Base-by-base conservation (phyloP, 2,113 vertebrate species). In the Centropus bengalensis region DNA sequence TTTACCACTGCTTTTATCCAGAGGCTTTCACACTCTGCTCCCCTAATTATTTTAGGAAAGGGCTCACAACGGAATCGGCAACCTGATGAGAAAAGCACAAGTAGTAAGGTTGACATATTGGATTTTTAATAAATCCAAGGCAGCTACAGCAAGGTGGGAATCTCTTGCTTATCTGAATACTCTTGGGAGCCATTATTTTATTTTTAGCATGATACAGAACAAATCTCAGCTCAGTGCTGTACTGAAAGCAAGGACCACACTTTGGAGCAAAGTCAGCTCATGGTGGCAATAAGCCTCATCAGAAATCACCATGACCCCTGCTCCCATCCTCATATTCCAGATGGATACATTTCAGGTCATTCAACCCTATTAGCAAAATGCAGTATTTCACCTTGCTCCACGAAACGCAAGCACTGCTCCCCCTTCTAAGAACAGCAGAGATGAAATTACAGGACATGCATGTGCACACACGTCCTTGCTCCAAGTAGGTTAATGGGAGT, bases 401-500 rank as follows among this genome's bases (percentile, higher is more conserved):
- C 30, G 51, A 82, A 91, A 73, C 70, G 62, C 58, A 84, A 63
- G 30, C 67, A 59, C 32, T 2, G 7, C 28, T 67, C 26, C 42
- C 55, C 42, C 55, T 80, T 91, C 79, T 71, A 94, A 77, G 63
- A 82, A 74, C 30, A 51, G 83, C 60, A 74, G 74, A 44, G 40
- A 73, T 30, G 87, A 79, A 82, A 87, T 52, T 18, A 77, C 7
- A 74, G 74, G 42, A 60, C 55, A 63, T 20, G 40, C 74, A 49
- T 32, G 24, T 63, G 60, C 33, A 80, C 59, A 51, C 42, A 70
- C 0, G 3, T 47, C 63, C 27, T 73, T 71, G 32, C 64, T 89
- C 75, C 88, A 76, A 83, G 75, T 40, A 94, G 82, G 86, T 83
- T 90, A 95, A 92, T 68, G 20, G 84, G 51, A 93, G 32, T 78